Conservation (phyloP, 1,140 invertebrate genomes). For the Zophobas morio region DNA sequence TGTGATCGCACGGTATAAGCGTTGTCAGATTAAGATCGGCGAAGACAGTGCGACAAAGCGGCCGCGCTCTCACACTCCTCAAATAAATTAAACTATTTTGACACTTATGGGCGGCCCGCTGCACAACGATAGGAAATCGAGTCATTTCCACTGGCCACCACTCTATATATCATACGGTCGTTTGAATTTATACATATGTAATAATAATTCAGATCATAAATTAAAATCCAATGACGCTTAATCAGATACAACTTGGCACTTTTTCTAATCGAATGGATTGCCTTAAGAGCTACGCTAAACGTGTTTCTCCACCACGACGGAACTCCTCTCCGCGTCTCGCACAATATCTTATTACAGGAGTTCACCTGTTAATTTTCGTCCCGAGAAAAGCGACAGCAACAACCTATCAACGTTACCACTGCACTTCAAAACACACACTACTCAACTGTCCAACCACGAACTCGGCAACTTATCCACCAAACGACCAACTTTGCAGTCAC, state of each 20-base stretch:
- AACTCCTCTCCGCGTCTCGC: slow-evolving; percentile 33
- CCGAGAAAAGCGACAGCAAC: no score
- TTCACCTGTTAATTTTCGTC: slow-evolving; percentile 32
- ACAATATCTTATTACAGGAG: slow-evolving; percentile 39
- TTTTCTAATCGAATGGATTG: slow-evolving; percentile 46
- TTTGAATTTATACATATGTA: slow-evolving; percentile 46
- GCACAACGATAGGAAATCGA: slow-evolving; percentile 36
- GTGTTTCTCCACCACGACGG: slow-evolving; percentile 32
- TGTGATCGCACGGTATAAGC: slow-evolving; percentile 12
- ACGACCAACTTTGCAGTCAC: no score
- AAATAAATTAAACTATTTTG: slow-evolving; percentile 41
- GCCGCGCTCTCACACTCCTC: slow-evolving; percentile 24
- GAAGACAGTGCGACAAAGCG: slow-evolving; percentile 31
- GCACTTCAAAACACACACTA: no score
- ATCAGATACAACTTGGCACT: slow-evolving; percentile 43
- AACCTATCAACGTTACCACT: no score
- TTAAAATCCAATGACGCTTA: slow-evolving; percentile 45
- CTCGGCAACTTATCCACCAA: no score
- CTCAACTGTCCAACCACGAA: no score
- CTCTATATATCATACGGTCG: slow-evolving; percentile 35
- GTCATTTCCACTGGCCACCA: slow-evolving; percentile 20
- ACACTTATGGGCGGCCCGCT: slow-evolving; percentile 22
- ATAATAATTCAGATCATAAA: slow-evolving; percentile 48
- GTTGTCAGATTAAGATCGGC: slow-evolving; percentile 33
- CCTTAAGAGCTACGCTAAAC: slow-evolving; percentile 35